Base-by-base conservation (phyloP, 2,113 vertebrate species). In the Amblyornis subalaris region DNA sequence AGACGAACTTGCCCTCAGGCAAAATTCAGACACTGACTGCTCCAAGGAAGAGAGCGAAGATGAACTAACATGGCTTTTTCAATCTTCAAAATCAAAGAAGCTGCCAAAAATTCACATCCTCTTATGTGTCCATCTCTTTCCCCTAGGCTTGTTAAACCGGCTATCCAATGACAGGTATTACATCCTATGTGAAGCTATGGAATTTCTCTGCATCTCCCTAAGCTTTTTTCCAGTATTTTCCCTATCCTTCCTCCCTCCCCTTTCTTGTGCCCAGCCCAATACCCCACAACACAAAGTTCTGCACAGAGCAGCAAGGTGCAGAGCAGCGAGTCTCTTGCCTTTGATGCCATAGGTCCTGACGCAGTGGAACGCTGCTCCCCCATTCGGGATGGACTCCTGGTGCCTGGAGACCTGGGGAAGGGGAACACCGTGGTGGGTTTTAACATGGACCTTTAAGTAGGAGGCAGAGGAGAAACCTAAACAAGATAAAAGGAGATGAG, bases 401-500 rank as follows among this genome's bases (percentile, higher is more conserved):
- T 98, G 98, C 97, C 99, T 99, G 97, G 99, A 98, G 98, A 99
- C 99, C 98, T 98, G 98, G 98, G 99, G 99, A 98, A 99, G 98
- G 98, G 99, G 98, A 98, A 99, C 98, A 98, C 99, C 99, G 97
- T 99, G 99, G 98, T 99, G 99, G 97, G 98, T 99, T 99, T 99
- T 99, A 99, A 99, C 99, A 98, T 99, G 99, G 98, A 99, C 99
- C 99, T 99, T 99, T 99, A 99, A 99, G 99, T 99, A 99, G 98
- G 99, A 99, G 96, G 99, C 99, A 98, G 99, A 99, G 98, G 99
- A 99, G 99, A 99, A 99, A 99, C 99, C 99, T 99, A 99, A 98
- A 99, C 98, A 98, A 98, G 98, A 98, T 97, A 99, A 99, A 99
- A 99, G 98, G 98, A 99, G 98, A 98, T 98, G 98, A 99, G 98